Base-by-base conservation (phyloP, 2,888 invertebrate genomes). In the Anthrax anthrax region DNA sequence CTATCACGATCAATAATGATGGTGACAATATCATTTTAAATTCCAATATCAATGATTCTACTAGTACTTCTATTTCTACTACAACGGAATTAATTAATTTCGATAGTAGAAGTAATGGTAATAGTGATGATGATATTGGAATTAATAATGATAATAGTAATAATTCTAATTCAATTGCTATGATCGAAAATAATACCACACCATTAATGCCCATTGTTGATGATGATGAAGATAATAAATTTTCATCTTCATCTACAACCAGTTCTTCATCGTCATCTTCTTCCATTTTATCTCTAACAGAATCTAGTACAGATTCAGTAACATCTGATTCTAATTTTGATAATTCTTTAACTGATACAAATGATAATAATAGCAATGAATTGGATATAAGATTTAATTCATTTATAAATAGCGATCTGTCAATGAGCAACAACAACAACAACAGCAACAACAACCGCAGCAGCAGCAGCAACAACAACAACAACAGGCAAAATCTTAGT, bases 21-120 rank as follows among this genome's bases (percentile, higher is more conserved):
- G 37, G 50, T 41, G 44, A 53, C 53, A 53, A 50, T 54, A 53
- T 37, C 43, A 42, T 37, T 37, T n/a, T 13, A 17, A 17, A 43
- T 36, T 32, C 23, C 4, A 29, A 18, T 17, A n/a, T 36, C 12
- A 43, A 42, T 40, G 9, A n/a, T 55, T 8, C 41, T 47, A 37
- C 42, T 46, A 54, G 52, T 18, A 49, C 52, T 37, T 42, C 39
- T 39, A 37, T 5, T 32, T 19, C 8, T 16, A 19, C 29, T 19
- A 18, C 14, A 39, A 19, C 46, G 29, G 23, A 37, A 18, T 18
- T 3, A 12, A 29, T 4, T 43, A 32, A 4, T 39, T 14, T 14
- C 19, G n/a, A 10, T 37, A 19, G 13, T 36, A 14, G 3, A 23
- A 17, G 18, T 43, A 37, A 2, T 10, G 60, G 57, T 9, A 65